phyloP scores from a whole-genome alignment of 30 jellyfish, hydroid and myxozoan genomes.

The Aurelia aurita complex sp. Pacific region DNA sequence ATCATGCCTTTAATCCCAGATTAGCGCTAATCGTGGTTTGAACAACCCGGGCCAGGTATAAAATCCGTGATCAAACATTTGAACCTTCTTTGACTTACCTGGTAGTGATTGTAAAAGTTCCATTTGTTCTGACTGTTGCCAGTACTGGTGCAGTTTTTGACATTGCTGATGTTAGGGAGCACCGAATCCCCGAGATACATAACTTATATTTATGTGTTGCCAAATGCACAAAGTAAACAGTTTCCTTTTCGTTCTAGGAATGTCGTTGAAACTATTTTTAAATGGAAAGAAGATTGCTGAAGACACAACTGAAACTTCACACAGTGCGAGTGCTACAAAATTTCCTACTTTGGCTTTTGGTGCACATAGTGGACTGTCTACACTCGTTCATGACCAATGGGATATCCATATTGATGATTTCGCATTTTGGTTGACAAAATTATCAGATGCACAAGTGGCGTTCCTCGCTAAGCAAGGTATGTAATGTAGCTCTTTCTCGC shows the following conservation, averaged over 20 bases:
- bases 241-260: neutral
- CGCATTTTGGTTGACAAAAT: slow-evolving; percentile 9
- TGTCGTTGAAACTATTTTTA: slow-evolving; percentile 4
- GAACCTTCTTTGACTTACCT: too few relatives aligned
- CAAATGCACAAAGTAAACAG: too few relatives aligned
- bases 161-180: too few relatives aligned
- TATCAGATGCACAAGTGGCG: slow-evolving; percentile 31
- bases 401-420: slow-evolving; percentile 32
- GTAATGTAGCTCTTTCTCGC: neutral
- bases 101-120: too few relatives aligned
- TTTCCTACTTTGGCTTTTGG: slow-evolving; percentile 12
- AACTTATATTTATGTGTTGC: too few relatives aligned
- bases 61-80: too few relatives aligned
- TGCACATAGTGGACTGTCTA: neutral
- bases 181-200: too few relatives aligned
- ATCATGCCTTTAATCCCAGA: too few relatives aligned
- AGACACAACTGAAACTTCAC: neutral
- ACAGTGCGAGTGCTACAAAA: neutral
- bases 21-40: too few relatives aligned
- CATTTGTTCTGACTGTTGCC: too few relatives aligned
- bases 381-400: neutral
- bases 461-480: slow-evolving; percentile 1
- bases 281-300: neutral
- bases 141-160: too few relatives aligned
- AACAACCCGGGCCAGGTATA: too few relatives aligned